phyloP scores from a whole-genome alignment of 2,888 invertebrate genomes.

The Tenthredo livida region DNA sequence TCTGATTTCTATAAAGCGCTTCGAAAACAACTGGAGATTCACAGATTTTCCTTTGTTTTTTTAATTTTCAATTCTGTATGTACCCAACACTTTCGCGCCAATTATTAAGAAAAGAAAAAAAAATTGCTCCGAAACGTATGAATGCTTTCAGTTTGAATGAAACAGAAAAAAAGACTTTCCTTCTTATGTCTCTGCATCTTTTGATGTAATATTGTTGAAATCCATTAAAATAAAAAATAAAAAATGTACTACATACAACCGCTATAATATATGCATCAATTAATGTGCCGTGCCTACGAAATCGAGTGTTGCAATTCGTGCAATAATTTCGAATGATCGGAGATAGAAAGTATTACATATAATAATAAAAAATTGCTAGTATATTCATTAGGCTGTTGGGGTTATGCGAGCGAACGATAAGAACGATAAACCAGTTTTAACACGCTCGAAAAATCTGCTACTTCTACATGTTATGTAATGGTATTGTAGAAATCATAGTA shows the following conservation, averaged over 20 bases:
- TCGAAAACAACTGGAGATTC: not conserved
- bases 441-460: not conserved
- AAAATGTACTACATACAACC: not conserved
- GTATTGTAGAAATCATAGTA: not conserved
- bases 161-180: not conserved
- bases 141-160: not conserved
- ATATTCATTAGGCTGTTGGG: slow-evolving; percentile 9
- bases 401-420: slow-evolving; percentile 13
- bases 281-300: slow-evolving; percentile 30
- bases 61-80: not conserved
- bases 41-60: not conserved
- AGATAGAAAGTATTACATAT: slow-evolving; percentile 25
- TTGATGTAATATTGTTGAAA: not conserved
- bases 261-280: slow-evolving; percentile 9
- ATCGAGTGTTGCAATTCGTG: slow-evolving; percentile 37
- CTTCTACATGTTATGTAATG: not conserved
- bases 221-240: not conserved
- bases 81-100: not conserved
- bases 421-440: slow-evolving; percentile 30
- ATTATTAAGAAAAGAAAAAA: not conserved
- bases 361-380: slow-evolving; percentile 32
- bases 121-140: not conserved
- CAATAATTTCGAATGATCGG: slow-evolving; percentile 43
- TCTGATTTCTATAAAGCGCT: not conserved
- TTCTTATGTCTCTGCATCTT: not conserved